A percentile compares a stretch with the other conserved stretches of the same genome.
Conservation (phyloP, 2,113 vertebrate species). For the Sterrhoptilus dennistouni region DNA sequence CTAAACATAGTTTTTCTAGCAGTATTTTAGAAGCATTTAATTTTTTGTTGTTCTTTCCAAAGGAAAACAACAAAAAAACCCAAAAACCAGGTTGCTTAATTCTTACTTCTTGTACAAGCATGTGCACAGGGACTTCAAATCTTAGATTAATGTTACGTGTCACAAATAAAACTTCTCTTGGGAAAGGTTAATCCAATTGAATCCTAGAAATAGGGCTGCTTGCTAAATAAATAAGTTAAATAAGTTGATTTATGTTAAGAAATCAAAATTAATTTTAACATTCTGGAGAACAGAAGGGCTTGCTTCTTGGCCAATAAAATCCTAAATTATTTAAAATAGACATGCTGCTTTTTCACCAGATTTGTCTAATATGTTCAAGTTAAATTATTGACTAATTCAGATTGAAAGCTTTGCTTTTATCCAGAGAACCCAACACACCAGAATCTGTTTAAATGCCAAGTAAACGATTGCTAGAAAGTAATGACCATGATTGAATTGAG, state of each 20-base stretch:
- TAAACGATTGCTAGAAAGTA: neutral
- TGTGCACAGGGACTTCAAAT: neutral
- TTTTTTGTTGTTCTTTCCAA: neutral
- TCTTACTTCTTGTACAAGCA: neutral
- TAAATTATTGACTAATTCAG: conserved; percentile 24
- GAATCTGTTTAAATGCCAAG: conserved; percentile 8
- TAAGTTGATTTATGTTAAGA: conserved; percentile 33
- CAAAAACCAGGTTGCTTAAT: neutral
- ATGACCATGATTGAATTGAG: neutral
- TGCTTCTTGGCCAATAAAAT: conserved; percentile 34
- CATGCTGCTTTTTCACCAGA: neutral
- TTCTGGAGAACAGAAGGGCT: conserved; percentile 21
- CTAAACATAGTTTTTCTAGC: neutral
- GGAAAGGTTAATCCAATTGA: conserved; percentile 19
- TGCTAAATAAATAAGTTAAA: conserved; percentile 32
- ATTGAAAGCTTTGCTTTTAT: neutral
- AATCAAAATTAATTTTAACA: conserved; percentile 28
- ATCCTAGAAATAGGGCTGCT: neutral
- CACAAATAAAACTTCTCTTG: conserved; percentile 6
- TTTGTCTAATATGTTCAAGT: neutral
- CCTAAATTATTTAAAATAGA: conserved; percentile 32
- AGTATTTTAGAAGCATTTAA: neutral
- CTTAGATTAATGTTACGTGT: neutral
- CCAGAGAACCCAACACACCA: neutral
- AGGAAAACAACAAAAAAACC: neutral